phyloP scores from a whole-genome alignment of 2,113 vertebrate genomes.

The Chrysochloris asiatica region DNA sequence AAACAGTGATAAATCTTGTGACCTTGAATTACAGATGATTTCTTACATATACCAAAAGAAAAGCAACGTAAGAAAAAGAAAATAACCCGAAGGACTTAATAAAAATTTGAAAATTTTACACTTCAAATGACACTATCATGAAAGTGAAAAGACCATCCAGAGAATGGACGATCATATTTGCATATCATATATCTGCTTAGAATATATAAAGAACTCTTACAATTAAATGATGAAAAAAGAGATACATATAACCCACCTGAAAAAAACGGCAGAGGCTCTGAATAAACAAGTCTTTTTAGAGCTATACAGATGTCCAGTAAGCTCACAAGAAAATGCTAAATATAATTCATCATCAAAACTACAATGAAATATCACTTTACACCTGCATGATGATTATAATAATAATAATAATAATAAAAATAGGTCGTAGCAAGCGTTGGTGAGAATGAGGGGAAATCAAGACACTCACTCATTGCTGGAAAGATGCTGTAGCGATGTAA shows the following conservation, averaged over 20 bases:
- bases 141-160: neutral
- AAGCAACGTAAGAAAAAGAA: neutral
- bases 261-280: neutral
- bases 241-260: neutral
- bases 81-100: neutral
- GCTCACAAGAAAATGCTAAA: neutral
- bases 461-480: too few species aligned
- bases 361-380: neutral
- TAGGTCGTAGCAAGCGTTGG: neutral
- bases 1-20: neutral
- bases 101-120: neutral
- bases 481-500: neutral
- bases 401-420: too few species aligned
- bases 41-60: neutral
- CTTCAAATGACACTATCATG: neutral
- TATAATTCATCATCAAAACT: neutral
- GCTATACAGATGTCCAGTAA: neutral
- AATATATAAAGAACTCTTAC: neutral
- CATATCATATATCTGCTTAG: neutral
- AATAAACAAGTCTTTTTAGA: neutral
- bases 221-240: too few species aligned
- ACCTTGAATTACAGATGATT: neutral
- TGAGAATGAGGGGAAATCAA: neutral
- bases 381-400: neutral
- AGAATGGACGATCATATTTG: neutral